Evolutionary conservation across 1,140 invertebrate species (phyloP).

Genomic region (Cydia strobilella): DNA sequence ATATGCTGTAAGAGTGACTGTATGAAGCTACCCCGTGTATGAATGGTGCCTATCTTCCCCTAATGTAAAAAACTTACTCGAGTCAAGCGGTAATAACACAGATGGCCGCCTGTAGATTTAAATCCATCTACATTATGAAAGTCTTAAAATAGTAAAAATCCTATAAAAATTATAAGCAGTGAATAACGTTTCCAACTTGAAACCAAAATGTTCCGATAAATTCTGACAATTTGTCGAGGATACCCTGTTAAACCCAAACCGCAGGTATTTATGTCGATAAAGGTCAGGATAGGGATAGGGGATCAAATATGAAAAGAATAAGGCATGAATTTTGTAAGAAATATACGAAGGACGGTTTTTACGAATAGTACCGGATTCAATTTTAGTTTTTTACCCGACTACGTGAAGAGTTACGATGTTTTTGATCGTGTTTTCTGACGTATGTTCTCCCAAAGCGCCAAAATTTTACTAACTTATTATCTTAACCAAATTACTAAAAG

Average conservation of each 20-base stretch:
- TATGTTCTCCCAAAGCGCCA: background rate
- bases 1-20: too few relatives aligned
- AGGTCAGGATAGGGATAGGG: background rate
- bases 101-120: too few relatives aligned
- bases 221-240: background rate
- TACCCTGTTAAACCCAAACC: background rate
- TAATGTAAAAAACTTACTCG: too few relatives aligned
- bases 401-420: background rate
- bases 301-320: background rate
- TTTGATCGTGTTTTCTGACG: background rate
- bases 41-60: too few relatives aligned
- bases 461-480: too few relatives aligned
- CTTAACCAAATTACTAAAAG: too few relatives aligned
- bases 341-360: background rate
- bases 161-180: too few relatives aligned
- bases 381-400: background rate
- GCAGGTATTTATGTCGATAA: background rate
- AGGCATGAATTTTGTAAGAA: background rate
- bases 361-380: background rate
- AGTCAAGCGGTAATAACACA: too few relatives aligned
- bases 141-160: too few relatives aligned
- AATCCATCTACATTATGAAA: too few relatives aligned
- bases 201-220: background rate
- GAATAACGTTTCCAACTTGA: too few relatives aligned
- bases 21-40: too few relatives aligned